These are phyloP conservation scores for Parazoanthus atlanticus DNA, from an alignment of 92 coral and sea anemone species.

Conservation along the genomic window DNA sequence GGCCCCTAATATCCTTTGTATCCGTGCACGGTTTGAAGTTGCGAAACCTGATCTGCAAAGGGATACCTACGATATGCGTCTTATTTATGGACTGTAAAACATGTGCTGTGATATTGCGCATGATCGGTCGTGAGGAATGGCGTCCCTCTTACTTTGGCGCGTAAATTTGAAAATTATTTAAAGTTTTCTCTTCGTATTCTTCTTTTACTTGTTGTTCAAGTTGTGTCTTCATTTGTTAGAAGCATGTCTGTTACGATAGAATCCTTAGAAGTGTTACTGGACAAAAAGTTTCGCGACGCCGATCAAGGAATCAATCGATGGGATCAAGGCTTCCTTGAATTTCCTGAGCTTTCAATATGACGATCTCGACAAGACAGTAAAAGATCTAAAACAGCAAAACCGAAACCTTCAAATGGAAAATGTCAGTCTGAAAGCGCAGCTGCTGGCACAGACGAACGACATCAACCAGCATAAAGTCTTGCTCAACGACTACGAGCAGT, in stretches of 20 bases:
- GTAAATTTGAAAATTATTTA: no score
- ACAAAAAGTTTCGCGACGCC: constrained; percentile 35
- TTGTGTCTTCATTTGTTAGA: constrained; percentile 27
- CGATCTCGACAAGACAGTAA: constrained; percentile 29
- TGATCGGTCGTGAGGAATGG: no score
- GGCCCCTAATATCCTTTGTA: no score
- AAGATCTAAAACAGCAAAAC: constrained; percentile 39
- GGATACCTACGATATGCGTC: no score
- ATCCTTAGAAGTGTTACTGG: constrained; percentile 34
- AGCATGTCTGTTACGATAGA: constrained; percentile 41
- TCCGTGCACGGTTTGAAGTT: no score
- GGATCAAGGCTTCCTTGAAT: constrained; percentile 3
- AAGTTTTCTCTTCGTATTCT: not conserved
- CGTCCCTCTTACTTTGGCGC: no score
- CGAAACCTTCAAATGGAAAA: constrained; percentile 33
- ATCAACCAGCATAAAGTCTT: constrained; percentile 36
- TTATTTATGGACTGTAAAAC: not conserved
- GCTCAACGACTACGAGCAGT: constrained; percentile 37
- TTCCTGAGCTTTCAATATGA: constrained; percentile 28
- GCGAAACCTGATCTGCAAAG: no score
- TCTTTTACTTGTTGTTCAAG: constrained; percentile 15
- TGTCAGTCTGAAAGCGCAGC: constrained; percentile 31
- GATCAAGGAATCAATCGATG: constrained; percentile 33
- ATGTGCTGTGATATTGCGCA: no score
- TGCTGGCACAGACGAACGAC: constrained; percentile 34